Conservation (phyloP, 2,113 vertebrate genomes). For the Chloropsis hardwickii region DNA sequence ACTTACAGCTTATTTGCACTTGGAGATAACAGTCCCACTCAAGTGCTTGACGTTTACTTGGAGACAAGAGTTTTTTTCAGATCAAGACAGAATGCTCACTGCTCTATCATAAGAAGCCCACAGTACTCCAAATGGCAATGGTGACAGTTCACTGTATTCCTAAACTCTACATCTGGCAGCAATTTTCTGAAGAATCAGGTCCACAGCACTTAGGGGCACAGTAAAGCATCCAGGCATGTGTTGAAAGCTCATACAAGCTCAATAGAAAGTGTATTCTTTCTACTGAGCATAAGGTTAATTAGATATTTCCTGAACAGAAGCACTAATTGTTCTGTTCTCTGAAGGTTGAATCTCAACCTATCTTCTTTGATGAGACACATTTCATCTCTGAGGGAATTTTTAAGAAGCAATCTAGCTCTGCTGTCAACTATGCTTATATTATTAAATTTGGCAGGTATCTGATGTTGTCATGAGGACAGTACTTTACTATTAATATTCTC, state of each 20-base stretch:
- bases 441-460: not conserved
- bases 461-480: not conserved
- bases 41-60: not conserved
- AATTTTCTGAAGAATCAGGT: not conserved
- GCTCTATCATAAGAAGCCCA: not conserved
- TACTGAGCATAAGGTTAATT: not conserved
- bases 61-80: not conserved
- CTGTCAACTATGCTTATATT: not conserved
- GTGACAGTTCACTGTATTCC: not conserved
- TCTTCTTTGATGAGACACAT: not conserved
- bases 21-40: not conserved
- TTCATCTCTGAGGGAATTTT: not conserved
- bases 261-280: not conserved
- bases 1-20: not conserved
- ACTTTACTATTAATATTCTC: not conserved
- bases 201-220: not conserved
- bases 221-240: not conserved
- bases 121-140: not conserved
- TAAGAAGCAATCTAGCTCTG: not conserved
- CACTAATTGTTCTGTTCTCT: not conserved
- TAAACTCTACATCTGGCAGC: not conserved
- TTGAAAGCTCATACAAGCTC: not conserved
- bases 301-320: not conserved
- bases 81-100: not conserved
- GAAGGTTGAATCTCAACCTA: not conserved